Base-by-base conservation (phyloP, 2,888 invertebrate genomes). In the Lochmaea crataegi region DNA sequence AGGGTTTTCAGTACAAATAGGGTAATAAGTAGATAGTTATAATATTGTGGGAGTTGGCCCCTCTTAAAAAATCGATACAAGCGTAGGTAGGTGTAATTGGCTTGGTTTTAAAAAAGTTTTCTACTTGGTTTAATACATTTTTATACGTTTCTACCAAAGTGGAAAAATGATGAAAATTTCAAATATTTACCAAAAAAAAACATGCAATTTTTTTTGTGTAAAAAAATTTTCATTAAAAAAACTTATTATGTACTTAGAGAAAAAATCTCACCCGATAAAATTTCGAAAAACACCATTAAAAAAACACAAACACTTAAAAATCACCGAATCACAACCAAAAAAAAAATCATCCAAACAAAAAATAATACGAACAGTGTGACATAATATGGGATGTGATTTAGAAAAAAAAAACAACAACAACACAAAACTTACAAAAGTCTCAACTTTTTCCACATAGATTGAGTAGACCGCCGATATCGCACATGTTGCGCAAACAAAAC, bases 401-500 rank as follows among this genome's bases (percentile, higher is more conserved):
- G 18, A 42, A 61, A 38, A 38, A 41, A 42, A 42, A 42, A 42
- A 42, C 10, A 42, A 18, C 5, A 53, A 53, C 16, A 53, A 61
- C 61, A 69, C 73, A 56, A 72, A 68, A 70, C 51, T 53, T 56
- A 51, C 63, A 64, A 70, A 69, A 32, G 60, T 60, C 73, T 69
- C 68, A 68, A 65, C 68, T 53, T 53, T 41, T 68, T 60, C 45
- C 65, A 68, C 65, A 56, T 64, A 18, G 48, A 57, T 61, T 11
- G 61, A 16, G 61, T 41, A 9, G 38, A 61, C 41, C 41, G 51
- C 67, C 67, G 63, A 66, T 63, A 67, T 67, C 53, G 73, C 73
- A 73, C 73, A 73, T 73, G 73, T 60, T 71, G 74, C 68, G 66
- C 68, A 64, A 74, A 71, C 65, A 41, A 71, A 65, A 68, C 74